phyloP scores from a whole-genome alignment of 2,797 vertebrate genomes.

The Epinephelus coioides region DNA sequence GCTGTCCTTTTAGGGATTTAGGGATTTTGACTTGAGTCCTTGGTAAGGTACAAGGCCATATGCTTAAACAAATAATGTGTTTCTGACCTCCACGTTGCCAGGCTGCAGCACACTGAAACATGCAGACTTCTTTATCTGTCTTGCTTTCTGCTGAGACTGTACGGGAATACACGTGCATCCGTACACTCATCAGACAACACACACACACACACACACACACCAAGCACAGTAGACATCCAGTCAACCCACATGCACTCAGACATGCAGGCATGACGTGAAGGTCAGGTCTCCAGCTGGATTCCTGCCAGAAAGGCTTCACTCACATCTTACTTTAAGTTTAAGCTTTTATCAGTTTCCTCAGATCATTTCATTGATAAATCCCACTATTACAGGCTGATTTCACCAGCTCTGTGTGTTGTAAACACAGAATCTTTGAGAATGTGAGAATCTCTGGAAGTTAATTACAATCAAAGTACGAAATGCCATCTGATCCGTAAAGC shows the following conservation, averaged over 20 bases:
- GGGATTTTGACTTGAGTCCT: slow-evolving; percentile 27
- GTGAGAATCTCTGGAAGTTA: not conserved
- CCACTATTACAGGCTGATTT: not conserved
- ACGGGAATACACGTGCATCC: slow-evolving; percentile 16
- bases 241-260: slow-evolving; percentile 7
- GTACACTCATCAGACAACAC: not conserved
- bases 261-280: slow-evolving; percentile 33
- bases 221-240: slow-evolving; percentile 8
- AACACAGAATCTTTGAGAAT: not conserved
- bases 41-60: slow-evolving; percentile 26
- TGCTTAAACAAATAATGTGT: slow-evolving; percentile 45
- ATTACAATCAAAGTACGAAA: not conserved
- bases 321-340: slow-evolving; percentile 3
- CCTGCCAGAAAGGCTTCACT: not conserved
- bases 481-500: not conserved
- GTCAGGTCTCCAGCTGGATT: slow-evolving; percentile 26
- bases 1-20: slow-evolving; percentile 27
- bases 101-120: slow-evolving; percentile 38
- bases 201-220: not conserved
- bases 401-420: not conserved
- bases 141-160: slow-evolving; percentile 22
- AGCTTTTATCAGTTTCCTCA: not conserved
- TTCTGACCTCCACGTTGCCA: slow-evolving; percentile 61
- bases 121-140: slow-evolving; percentile 31
- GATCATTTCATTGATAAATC: not conserved